Base-by-base conservation (phyloP, 2,797 vertebrate genomes). In the Diplodus sargus region DNA sequence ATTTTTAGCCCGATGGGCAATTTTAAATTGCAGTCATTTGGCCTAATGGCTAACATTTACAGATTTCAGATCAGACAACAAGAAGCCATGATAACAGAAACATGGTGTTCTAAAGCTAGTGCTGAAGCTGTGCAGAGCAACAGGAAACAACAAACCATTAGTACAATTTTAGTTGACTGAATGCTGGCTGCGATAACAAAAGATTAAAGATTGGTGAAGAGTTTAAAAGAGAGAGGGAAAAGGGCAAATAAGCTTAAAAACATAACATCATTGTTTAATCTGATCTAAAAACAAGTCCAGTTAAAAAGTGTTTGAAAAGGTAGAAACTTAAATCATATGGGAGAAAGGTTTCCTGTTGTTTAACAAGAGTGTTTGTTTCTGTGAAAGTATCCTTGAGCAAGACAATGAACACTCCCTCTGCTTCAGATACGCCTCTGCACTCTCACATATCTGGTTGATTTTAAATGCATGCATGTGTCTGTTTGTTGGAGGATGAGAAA, bases 341-440 rank as follows among this genome's bases (percentile, higher is more conserved):
- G 43, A 61, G 49, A 11, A 42, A 23, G 5, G 9, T 53, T 70
- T 68, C 39, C 51, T 61, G 30, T 63, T 28, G 42, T 61, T 45
- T 45, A 78, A 67, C 42, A 61, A 57, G 17, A 47, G 14, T 61
- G 49, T 67, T 61, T 61, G 48, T 73, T 69, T 47, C 45, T 52
- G 25, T 61, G 48, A 54, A 64, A 53, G 17, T 76, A 54, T 66
- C 47, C 54, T 53, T 66, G 53, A 67, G 28, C 23, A 30, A 57
- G 20, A 74, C 30, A 17, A 1, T 61, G 20, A 79, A 70, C 23
- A 25, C 30, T 48, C 54, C 18, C 47, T 59, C 54, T 30, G 15
- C 51, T 57, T 71, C 45, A 67, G 16, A 76, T 30, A 75, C 9
- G 39, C 39, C 39, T 39, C 48, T 63, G 56, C 60, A 43, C 58